A percentile compares a stretch with the other conserved stretches of the same genome.
phyloP scores from a whole-genome alignment of 1,140 invertebrate species.

The Diabrotica virgifera region DNA sequence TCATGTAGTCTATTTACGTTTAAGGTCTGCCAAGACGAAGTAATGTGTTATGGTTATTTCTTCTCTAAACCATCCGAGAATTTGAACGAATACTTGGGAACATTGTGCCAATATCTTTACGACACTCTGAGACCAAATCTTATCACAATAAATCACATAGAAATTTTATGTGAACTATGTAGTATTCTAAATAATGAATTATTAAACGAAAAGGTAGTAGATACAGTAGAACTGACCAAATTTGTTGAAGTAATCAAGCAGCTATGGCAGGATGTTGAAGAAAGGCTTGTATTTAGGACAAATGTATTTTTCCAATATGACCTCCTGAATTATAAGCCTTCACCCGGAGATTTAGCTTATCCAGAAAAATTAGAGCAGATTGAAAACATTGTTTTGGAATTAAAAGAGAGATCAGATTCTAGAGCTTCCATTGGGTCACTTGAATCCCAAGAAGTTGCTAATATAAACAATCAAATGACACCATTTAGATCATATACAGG shows the following conservation, averaged over 20 bases:
- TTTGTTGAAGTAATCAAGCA: constrained; percentile 84
- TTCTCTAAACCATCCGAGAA: constrained; percentile 66
- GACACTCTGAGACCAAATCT: constrained; percentile 92
- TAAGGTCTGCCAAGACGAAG: constrained; percentile 90
- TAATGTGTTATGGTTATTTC: constrained; percentile 85
- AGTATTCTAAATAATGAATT: constrained; percentile 91
- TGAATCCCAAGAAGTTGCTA: constrained; percentile 66
- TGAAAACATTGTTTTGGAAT: constrained; percentile 79
- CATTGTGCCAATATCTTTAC: constrained; percentile 86
- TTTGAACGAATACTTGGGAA: constrained; percentile 74
- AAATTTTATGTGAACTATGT: constrained; percentile 95
- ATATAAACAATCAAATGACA: constrained; percentile 50
- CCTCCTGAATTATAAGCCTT: constrained; percentile 84
- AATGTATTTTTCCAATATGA: constrained; percentile 93
- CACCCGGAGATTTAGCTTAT: constrained; percentile 93
- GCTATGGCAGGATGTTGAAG: constrained; percentile 93
- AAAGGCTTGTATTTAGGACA: constrained; percentile 92
- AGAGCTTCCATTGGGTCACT: constrained; percentile 64
- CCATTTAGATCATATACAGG: constrained; percentile 45
- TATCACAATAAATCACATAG: constrained; percentile 96
- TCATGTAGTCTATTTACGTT: constrained; percentile 86
- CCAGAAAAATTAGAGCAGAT: constrained; percentile 98
- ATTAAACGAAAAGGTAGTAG: constrained; percentile 88
- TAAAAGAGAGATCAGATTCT: constrained; percentile 63
- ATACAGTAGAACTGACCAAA: constrained; percentile 73